Percentiles rank a stretch among this genome's conserved stretches.
phyloP scores from a whole-genome alignment of 2,888 invertebrate species.

The Elegia similella region DNA sequence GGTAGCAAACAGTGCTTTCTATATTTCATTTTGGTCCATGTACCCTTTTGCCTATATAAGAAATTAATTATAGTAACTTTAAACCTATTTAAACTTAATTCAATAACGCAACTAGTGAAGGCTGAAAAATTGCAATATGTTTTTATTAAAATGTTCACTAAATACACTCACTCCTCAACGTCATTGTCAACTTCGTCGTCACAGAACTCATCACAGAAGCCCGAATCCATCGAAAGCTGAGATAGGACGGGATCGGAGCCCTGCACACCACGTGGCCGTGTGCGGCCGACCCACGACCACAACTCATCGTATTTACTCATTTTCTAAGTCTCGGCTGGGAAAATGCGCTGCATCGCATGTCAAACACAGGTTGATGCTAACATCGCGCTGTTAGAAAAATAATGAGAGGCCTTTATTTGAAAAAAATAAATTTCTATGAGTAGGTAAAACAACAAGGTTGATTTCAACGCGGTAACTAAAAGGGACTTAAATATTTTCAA shows the following conservation, averaged over 20 bases:
- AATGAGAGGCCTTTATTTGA: not conserved
- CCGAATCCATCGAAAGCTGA: constrained; percentile 1
- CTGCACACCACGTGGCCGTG: not conserved
- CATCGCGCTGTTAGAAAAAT: not conserved
- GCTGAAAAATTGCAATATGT: too few species aligned
- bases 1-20: too few species aligned
- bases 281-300: constrained; percentile 1
- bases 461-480: too few species aligned
- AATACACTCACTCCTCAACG: constrained; percentile 8
- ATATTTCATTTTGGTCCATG: too few species aligned
- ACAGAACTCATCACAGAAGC: constrained; percentile 7
- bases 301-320: constrained; percentile 10
- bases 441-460: too few species aligned
- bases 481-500: too few species aligned
- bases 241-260: not conserved
- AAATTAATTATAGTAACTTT: too few species aligned
- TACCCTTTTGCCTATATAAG: too few species aligned
- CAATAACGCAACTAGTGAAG: too few species aligned
- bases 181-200: constrained; percentile 10
- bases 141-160: not conserved
- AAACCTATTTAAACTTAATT: too few species aligned
- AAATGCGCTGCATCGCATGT: constrained; percentile 1
- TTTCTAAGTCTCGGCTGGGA: constrained; percentile 6
- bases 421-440: too few species aligned
- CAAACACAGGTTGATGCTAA: constrained; percentile 2